Conservation (phyloP, 2,888 invertebrate genomes). For the Sipha maydis region DNA sequence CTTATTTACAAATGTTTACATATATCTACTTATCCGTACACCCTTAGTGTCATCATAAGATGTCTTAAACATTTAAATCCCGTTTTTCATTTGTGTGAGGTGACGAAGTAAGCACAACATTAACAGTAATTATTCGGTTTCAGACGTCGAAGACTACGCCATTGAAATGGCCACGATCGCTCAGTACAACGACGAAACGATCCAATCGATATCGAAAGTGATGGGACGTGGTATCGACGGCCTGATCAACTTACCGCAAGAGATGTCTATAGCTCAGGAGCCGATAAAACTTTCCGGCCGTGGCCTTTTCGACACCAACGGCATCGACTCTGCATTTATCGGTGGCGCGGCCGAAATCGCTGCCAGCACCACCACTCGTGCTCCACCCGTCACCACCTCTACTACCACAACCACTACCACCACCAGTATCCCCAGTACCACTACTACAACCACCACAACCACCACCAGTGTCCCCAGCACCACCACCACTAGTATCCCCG, state of each 20-base stretch:
- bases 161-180: slow-evolving; percentile 55
- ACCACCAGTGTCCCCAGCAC: not conserved
- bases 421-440: not conserved
- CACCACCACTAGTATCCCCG: not conserved
- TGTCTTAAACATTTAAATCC: too few species aligned
- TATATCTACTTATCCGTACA: too few species aligned
- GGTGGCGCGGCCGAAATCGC: not conserved
- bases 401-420: not conserved
- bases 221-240: slow-evolving; percentile 15
- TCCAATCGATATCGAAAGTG: slow-evolving; percentile 48
- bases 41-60: too few species aligned
- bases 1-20: too few species aligned
- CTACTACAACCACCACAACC: not conserved
- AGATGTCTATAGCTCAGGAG: slow-evolving; percentile 64
- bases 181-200: slow-evolving; percentile 47
- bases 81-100: too few species aligned
- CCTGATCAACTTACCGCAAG: slow-evolving; percentile 63
- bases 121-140: not conserved
- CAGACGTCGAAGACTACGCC: slow-evolving; percentile 46
- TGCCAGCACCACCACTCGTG: not conserved
- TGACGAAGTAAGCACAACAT: too few species aligned
- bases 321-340: slow-evolving; percentile 38
- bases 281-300: slow-evolving; percentile 64
- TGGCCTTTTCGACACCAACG: slow-evolving; percentile 64
- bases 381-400: not conserved